phyloP scores from a whole-genome alignment of 2,113 vertebrate genomes.

The Fulica atra region DNA sequence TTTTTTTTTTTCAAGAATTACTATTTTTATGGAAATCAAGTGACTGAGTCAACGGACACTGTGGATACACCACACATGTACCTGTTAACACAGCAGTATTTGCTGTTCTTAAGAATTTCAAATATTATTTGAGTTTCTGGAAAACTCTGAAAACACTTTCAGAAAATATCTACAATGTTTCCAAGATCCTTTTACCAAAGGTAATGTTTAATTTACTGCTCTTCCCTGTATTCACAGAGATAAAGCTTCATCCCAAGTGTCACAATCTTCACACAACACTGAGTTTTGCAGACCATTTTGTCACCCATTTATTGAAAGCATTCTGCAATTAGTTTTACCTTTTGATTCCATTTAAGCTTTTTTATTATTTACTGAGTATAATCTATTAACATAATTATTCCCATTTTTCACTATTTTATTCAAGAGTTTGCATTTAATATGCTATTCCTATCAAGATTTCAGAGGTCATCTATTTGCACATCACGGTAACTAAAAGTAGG shows the following conservation, averaged over 20 bases:
- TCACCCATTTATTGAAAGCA: not conserved
- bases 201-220: not conserved
- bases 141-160: not conserved
- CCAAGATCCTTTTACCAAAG: not conserved
- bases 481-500: not conserved
- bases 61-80: not conserved
- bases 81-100: not conserved
- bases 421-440: rapidly evolving
- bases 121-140: not conserved
- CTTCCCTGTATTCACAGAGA: not conserved
- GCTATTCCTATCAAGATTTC: not conserved
- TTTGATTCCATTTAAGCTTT: not conserved
- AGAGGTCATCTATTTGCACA: not conserved
- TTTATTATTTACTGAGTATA: not conserved
- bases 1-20: not conserved
- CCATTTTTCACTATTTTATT: not conserved
- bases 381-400: not conserved
- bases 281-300: not conserved
- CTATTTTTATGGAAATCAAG: not conserved
- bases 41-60: not conserved
- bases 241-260: rapidly evolving
- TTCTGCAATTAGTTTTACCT: not conserved
- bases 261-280: not conserved
- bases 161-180: not conserved
- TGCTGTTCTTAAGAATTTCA: not conserved